Conservation (phyloP, 2,113 vertebrate genomes). For the Prolemur simus region DNA sequence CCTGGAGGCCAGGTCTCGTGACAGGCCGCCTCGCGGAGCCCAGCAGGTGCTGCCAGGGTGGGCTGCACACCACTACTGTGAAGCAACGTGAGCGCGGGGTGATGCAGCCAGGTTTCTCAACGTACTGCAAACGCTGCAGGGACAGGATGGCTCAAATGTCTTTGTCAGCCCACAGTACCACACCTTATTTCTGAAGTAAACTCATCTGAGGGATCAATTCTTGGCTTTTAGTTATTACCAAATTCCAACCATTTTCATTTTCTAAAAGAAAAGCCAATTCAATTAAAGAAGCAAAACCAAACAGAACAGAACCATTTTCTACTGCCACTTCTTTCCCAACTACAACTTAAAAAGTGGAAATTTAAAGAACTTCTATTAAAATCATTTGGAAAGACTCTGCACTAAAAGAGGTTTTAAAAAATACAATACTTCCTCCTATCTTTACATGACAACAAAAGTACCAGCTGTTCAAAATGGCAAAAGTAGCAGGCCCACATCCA, state of each 20-base stretch:
- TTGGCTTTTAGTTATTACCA: not conserved
- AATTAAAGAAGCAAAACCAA: not conserved
- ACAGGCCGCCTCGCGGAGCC: not conserved
- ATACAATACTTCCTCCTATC: not conserved
- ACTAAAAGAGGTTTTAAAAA: not conserved
- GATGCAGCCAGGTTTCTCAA: not conserved
- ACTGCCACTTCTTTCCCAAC: not conserved
- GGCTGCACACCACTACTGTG: not conserved
- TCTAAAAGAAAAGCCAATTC: not conserved
- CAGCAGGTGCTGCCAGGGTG: too few species aligned
- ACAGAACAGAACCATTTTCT: not conserved
- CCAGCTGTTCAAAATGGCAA: not conserved
- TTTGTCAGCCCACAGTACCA: not conserved
- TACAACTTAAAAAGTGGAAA: not conserved
- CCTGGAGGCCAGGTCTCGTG: not conserved
- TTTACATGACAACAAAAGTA: not conserved
- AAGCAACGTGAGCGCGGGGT: not conserved
- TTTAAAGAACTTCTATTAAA: not conserved
- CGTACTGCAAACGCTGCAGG: not conserved
- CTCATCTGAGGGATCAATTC: not conserved
- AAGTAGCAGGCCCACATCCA: not conserved
- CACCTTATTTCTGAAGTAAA: not conserved
- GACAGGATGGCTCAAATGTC: fast-evolving
- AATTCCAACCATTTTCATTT: not conserved
- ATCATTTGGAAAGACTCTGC: not conserved